These are phyloP conservation scores for Heliconius cydno DNA, from an alignment of 2,888 invertebrate species.

Conservation along the genomic window DNA sequence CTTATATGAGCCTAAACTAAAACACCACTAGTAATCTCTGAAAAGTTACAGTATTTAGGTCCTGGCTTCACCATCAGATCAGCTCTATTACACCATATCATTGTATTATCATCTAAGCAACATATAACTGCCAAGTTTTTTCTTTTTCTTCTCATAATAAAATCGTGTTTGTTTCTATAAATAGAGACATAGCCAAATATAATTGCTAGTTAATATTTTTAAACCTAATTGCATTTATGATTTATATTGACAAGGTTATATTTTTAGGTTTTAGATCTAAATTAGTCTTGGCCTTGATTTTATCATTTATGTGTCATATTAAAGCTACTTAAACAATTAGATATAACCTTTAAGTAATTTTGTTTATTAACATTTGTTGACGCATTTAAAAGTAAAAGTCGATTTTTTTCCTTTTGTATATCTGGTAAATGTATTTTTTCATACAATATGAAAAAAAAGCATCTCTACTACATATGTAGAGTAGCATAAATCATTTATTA, in stretches of 20 bases:
- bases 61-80: too few species aligned
- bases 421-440: neutral
- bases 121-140: too few species aligned
- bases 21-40: too few species aligned
- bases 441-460: neutral
- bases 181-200: neutral
- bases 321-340: neutral
- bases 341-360: neutral
- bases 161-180: neutral
- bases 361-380: neutral
- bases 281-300: conserved; percentile 2
- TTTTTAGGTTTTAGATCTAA: conserved; percentile 7
- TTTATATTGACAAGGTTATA: conserved; percentile 23
- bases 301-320: conserved; percentile 9
- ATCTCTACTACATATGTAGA: neutral
- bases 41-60: too few species aligned
- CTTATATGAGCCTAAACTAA: too few species aligned
- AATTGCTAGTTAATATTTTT: neutral
- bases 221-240: neutral
- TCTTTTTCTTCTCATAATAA: too few species aligned
- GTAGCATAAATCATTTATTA: too few species aligned
- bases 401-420: neutral
- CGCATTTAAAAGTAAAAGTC: neutral
- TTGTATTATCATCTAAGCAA: too few species aligned
- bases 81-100: too few species aligned